Base-by-base conservation (phyloP, 2,113 vertebrate species). In the Zosterops borbonicus region DNA sequence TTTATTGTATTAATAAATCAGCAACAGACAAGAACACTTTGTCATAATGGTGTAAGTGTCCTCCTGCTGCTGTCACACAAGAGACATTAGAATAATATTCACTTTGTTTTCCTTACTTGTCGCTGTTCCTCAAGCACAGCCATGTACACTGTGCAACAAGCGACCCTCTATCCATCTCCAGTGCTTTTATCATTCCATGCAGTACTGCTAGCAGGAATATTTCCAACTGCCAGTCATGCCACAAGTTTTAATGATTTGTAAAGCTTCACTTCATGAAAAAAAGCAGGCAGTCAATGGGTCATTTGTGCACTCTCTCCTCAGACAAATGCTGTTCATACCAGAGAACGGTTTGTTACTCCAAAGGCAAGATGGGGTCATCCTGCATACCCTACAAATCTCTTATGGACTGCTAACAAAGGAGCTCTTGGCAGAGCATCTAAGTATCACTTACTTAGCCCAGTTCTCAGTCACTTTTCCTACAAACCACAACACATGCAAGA, bases 101-200 rank as follows among this genome's bases (percentile, higher is more conserved):
- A 86, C 55, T 92, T 96, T 92, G 50, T 73, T 94, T 68, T 76
- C 90, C 42, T 41, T 79, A 74, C 16, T 90, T 80, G 80, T 67
- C 0, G 0, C 21, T 6, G 5, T 71, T 96, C 74, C 79, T 89
- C 42, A 81, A 80, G n/a, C 89, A 67, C 63, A 20, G 58, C 11
- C 47, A 1, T 3, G 25, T 39, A 78, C 20, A 10, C 42, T 4
- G 33, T 1, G 2, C 49, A 94, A 68, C 28, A 83, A 75, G 47
- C 12, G 41, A 64, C 47, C 76, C 29, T 76, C 68, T 28, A 83
- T 49, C 64, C 35, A 85, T 24, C 69, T 90, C 59, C 3, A 2
- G 33, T 1, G 37, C 83, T 84, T 87, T 77, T 67, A 17, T 88
- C 74, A 94, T 55, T 89, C 59, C 15, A 23, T 4, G 12, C 64